Evolutionary conservation across 2,797 vertebrate genomes (phyloP).

Genomic region (Gallirallus australis): DNA sequence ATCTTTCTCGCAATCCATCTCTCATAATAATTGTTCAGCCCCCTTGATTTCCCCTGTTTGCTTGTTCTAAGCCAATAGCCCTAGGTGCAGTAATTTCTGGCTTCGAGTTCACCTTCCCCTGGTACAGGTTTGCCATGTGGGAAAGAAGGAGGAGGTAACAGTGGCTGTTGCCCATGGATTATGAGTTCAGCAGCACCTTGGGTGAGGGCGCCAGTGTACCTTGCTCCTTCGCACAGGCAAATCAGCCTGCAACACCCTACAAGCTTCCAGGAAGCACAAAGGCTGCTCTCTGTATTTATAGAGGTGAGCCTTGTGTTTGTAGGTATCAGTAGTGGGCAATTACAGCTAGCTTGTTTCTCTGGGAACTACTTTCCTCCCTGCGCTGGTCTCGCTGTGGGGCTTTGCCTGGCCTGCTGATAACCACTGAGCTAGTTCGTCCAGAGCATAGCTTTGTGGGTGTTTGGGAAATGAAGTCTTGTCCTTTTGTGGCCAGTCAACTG

Average conservation of each 20-base stretch:
- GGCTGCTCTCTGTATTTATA: background rate
- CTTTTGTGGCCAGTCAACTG: background rate
- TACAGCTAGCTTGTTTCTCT: background rate
- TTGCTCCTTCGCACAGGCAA: background rate
- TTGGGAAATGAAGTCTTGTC: background rate
- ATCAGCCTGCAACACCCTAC: background rate
- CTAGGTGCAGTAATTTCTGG: background rate
- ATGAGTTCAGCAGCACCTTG: background rate
- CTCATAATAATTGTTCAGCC: background rate
- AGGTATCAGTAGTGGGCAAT: background rate
- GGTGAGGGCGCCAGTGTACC: background rate
- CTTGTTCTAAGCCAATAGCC: background rate
- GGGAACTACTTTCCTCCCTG: background rate
- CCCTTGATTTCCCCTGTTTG: background rate
- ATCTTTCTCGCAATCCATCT: background rate
- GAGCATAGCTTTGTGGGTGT: accelerated
- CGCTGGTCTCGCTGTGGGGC: background rate
- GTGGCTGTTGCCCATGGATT: accelerated
- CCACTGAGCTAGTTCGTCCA: background rate
- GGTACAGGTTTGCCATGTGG: background rate
- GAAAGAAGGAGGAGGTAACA: background rate
- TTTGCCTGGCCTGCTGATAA: background rate
- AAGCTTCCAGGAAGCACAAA: background rate
- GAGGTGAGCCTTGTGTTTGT: background rate
- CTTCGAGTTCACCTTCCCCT: background rate